phyloP scores from a whole-genome alignment of 2,797 vertebrate species.

The Sebastes aleutianus region DNA sequence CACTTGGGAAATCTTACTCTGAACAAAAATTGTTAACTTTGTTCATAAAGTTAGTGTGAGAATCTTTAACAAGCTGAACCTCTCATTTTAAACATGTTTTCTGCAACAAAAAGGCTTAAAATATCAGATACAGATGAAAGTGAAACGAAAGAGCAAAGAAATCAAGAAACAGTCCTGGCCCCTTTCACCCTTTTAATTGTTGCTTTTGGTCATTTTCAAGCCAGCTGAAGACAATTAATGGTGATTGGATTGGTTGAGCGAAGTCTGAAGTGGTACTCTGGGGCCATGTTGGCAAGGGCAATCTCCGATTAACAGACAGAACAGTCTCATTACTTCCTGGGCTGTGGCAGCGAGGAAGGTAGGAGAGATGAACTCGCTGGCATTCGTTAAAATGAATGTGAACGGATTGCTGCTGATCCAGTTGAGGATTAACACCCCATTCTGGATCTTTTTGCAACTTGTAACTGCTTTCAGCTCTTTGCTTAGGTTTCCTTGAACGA shows the following conservation, averaged over 20 bases:
- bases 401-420: neutral
- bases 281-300: constrained; percentile 56
- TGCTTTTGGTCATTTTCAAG: constrained; percentile 60
- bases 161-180: neutral
- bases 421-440: neutral
- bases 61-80: neutral
- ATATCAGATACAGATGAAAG: neutral
- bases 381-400: constrained; percentile 27
- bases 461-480: neutral
- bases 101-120: neutral
- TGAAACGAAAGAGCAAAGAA: neutral
- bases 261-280: constrained; percentile 50
- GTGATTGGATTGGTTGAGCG: constrained; percentile 48
- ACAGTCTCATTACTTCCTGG: constrained; percentile 69
- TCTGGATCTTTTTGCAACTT: constrained; percentile 1
- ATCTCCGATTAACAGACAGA: constrained; percentile 73
- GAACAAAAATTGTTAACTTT: neutral
- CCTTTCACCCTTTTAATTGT: constrained; percentile 43
- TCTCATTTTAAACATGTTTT: neutral
- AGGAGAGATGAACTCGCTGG: constrained; percentile 12
- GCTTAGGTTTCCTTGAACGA: neutral
- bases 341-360: constrained; percentile 35
- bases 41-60: neutral
- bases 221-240: constrained; percentile 68
- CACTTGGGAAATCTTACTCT: neutral